These are phyloP conservation scores for Lates calcarifer DNA, from an alignment of 2,113 vertebrate genomes.

Conservation along the genomic window DNA sequence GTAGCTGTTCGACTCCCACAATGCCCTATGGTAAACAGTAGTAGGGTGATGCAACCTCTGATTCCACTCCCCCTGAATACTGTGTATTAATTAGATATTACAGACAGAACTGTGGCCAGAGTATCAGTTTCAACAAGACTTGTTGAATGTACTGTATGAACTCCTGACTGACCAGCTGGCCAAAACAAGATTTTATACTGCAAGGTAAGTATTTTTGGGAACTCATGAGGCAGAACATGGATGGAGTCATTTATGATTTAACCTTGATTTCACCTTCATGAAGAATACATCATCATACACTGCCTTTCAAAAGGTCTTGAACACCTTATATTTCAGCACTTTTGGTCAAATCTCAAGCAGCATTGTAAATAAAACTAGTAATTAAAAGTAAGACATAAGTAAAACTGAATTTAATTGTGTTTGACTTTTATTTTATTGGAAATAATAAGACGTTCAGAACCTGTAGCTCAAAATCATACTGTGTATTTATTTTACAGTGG, in stretches of 20 bases:
- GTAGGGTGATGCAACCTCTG: conserved; percentile 27
- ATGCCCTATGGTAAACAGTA: conserved; percentile 34
- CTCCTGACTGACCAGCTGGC: conserved; percentile 44
- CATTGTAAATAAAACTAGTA: conserved; percentile 46
- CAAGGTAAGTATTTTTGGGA: conserved; percentile 66
- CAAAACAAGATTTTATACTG: conserved; percentile 60
- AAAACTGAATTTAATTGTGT: conserved; percentile 27
- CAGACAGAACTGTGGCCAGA: conserved; percentile 53
- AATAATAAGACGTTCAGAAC: conserved; percentile 9
- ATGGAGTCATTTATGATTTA: conserved; percentile 30
- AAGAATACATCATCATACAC: conserved; percentile 41
- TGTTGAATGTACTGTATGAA: conserved; percentile 59
- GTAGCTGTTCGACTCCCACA: conserved; percentile 45
- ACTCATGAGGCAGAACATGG: conserved; percentile 25
- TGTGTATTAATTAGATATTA: conserved; percentile 49
- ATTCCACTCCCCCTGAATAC: conserved; percentile 41
- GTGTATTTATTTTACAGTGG: background rate
- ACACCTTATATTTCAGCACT: conserved; percentile 48
- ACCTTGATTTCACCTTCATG: conserved; percentile 46
- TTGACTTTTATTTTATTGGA: conserved; percentile 42
- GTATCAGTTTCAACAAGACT: conserved; percentile 50
- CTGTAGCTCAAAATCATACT: conserved; percentile 32
- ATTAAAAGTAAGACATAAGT: conserved; percentile 25
- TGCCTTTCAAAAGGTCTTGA: conserved; percentile 62
- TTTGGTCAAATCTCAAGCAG: conserved; percentile 41